Conservation (phyloP, 2,113 vertebrate species). For the Elgaria multicarinata region DNA sequence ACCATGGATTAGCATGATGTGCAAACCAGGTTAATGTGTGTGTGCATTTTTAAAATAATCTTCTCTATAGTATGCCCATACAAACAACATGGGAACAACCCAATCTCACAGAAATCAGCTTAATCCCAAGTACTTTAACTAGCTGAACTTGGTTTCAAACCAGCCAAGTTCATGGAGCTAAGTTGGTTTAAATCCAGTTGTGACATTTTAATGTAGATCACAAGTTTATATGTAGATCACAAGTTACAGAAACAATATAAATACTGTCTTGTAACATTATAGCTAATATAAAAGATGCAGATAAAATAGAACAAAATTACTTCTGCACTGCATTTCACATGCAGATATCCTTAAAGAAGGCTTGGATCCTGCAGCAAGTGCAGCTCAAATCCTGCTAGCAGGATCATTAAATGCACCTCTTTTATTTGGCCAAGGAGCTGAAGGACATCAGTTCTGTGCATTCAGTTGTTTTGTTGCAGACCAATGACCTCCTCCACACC, state of each 20-base stretch:
- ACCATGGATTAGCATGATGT: no score
- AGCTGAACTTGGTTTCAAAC: background rate
- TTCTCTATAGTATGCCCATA: background rate
- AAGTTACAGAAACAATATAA: background rate
- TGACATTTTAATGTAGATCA: background rate
- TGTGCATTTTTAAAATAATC: background rate
- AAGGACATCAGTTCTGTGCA: background rate
- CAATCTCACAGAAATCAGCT: background rate
- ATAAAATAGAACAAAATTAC: background rate
- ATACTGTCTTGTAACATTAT: background rate
- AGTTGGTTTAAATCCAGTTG: background rate
- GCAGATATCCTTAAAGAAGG: background rate
- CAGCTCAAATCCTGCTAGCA: background rate
- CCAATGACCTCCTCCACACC: background rate
- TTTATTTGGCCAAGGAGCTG: background rate
- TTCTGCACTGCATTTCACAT: background rate
- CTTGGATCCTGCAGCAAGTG: background rate
- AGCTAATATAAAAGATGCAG: background rate
- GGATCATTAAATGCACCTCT: background rate
- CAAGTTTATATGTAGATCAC: no score
- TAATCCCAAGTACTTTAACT: background rate
- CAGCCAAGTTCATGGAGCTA: background rate
- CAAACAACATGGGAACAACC: background rate
- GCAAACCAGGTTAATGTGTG: no score
- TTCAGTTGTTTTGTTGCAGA: background rate